Evolutionary conservation across 1,140 invertebrate species (phyloP), one percentile per base, ranked within the genome.

Genomic region (Parasteatoda tepidariorum): DNA sequence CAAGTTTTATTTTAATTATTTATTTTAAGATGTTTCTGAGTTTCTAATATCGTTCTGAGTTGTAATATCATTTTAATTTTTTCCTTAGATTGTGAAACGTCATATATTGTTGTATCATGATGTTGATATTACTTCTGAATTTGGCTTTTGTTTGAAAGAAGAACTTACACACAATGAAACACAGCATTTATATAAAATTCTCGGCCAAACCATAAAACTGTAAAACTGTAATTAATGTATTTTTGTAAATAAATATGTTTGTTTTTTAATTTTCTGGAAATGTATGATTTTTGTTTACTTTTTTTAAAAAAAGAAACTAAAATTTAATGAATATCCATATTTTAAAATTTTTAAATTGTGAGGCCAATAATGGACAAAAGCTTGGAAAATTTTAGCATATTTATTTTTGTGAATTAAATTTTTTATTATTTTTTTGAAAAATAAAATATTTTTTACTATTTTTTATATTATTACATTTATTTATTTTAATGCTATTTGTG

Each of bases 21-120:
- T 48, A 48, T 48, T 41, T 41, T 41, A 48, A 13, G 9, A 48
- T 48, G 18, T 18, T 13, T 41, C 1, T 48, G 9, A 48, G 9
- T 48, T 48, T 13, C 1, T 13, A 48, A 18, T 48, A 48, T 13
- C 18, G 1, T 48, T 48, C 18, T 41, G 5, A 41, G 9, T 48
- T 48, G 38, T 48, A 48, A 48, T 13, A 26, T 30, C 24, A 15
- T 31, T 57, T 57, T 71, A 9, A 3, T 31, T 3, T n/a, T 62
- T 13, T 54, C 55, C 59, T 41, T 26, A 75, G 73, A 22, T 18
- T 62, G 3, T 62, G 0, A 57, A 34, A 4, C 31, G n/a, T 28
- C 55, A 75, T 2, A 33, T 75, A 7, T 38, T 75, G 15, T 24
- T 75, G 7, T 75, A 62, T 48, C 38, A 30, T 41, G 59, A 41